These are phyloP conservation scores for Cettia cetti DNA, from an alignment of 2,113 vertebrate species.

Conservation along the genomic window DNA sequence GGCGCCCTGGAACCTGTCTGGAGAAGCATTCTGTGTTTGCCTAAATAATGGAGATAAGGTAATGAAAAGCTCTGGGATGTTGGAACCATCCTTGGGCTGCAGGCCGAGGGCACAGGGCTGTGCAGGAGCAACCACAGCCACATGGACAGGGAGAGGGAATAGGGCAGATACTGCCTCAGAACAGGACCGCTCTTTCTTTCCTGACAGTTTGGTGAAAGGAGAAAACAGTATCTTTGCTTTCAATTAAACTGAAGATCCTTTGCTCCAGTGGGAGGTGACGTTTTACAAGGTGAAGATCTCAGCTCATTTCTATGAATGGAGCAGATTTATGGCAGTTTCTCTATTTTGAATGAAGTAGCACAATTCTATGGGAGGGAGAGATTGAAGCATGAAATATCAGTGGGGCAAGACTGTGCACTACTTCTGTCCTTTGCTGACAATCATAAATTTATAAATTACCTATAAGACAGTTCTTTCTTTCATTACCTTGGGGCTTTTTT, in stretches of 20 bases:
- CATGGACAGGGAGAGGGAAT: not conserved
- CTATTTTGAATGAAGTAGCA: not conserved
- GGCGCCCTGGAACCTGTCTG: constrained; percentile 39
- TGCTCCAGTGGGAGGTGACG: not conserved
- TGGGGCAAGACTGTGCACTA: not conserved
- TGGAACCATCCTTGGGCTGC: not conserved
- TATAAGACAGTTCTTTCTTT: not conserved
- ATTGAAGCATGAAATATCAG: not conserved
- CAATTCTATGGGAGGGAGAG: not conserved
- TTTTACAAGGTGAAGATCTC: not conserved
- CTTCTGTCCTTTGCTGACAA: not conserved
- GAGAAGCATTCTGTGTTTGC: constrained; percentile 38
- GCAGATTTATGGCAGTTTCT: not conserved
- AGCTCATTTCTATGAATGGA: not conserved
- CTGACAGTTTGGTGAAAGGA: not conserved
- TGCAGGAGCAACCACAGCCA: not conserved
- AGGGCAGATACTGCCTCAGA: not conserved
- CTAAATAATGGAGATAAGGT: constrained; percentile 22
- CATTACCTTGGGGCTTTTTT: not conserved
- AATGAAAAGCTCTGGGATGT: constrained; percentile 36
- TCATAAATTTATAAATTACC: not conserved
- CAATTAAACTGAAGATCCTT: not conserved
- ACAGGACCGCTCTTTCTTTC: not conserved
- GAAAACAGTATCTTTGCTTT: not conserved
- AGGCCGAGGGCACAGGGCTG: not conserved